Percentiles rank a stretch among this genome's conserved stretches.
Conservation (phyloP, 37 sponge, comb jelly and placozoan species). For the Cliona cf. orientalis region DNA sequence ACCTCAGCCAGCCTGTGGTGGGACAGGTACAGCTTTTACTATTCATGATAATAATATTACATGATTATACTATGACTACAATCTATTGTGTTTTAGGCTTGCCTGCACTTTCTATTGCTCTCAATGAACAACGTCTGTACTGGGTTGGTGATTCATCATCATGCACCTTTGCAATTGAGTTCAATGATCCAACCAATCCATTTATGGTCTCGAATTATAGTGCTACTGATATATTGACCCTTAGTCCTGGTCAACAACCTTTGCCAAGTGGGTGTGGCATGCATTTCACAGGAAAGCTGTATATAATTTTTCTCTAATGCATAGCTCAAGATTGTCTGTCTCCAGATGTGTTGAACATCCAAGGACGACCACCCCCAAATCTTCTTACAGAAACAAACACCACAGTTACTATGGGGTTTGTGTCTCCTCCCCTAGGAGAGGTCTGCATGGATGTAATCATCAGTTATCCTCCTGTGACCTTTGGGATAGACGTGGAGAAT, state of each 20-base stretch:
- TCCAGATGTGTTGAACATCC: background rate
- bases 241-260: conserved; percentile 61
- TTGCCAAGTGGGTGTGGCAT: conserved; percentile 26
- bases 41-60: background rate
- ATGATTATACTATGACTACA: no score
- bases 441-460: conserved; percentile 4
- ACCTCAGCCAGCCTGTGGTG: background rate
- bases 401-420: conserved; percentile 12
- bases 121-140: conserved; percentile 57
- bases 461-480: conserved; percentile 17
- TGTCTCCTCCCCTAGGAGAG: background rate
- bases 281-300: no score
- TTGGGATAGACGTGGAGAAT: background rate
- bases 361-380: background rate
- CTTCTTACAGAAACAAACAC: conserved; percentile 15
- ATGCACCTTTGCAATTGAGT: conserved; percentile 21
- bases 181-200: background rate
- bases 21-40: background rate
- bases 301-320: background rate
- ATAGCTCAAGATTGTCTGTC: background rate
- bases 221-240: background rate
- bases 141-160: conserved; percentile 32
- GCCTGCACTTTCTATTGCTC: conserved; percentile 29
- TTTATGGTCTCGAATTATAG: conserved; percentile 1
- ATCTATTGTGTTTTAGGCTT: no score